A percentile compares a stretch with the other conserved stretches of the same genome.
phyloP scores from a whole-genome alignment of 2,797 vertebrate genomes.

The Lagorchestes hirsutus region DNA sequence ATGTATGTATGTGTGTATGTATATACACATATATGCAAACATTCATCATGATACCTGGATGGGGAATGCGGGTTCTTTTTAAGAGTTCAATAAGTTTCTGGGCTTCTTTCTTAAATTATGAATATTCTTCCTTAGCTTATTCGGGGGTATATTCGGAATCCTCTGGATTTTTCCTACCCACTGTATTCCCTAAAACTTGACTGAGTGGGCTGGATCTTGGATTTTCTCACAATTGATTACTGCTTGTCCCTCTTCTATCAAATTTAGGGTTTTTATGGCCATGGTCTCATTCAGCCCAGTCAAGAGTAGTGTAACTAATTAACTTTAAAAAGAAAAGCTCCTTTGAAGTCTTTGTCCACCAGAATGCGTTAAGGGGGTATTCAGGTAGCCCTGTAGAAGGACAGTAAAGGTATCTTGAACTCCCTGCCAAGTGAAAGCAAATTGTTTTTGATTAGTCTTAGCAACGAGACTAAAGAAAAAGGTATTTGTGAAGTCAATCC shows the following conservation, averaged over 20 bases:
- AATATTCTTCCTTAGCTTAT: background rate
- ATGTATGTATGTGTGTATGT: no score
- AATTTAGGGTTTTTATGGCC: background rate
- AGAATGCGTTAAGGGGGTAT: background rate
- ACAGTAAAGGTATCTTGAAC: background rate
- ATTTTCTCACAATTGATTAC: background rate
- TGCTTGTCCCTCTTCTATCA: background rate
- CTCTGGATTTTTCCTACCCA: background rate
- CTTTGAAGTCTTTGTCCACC: background rate
- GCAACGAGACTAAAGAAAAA: background rate
- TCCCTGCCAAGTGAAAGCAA: background rate
- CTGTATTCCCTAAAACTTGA: background rate
- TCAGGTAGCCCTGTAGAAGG: background rate
- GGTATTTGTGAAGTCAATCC: background rate
- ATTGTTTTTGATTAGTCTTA: background rate
- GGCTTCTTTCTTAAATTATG: no score
- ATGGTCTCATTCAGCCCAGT: background rate
- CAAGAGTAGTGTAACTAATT: background rate
- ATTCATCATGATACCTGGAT: no score
- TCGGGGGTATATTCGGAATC: background rate
- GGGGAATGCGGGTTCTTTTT: no score
- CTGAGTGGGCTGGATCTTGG: background rate
- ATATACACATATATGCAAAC: no score
- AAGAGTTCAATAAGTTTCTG: no score
- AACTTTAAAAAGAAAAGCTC: background rate